phyloP scores from a whole-genome alignment of 1,140 invertebrate species.

The Lethocerus indicus region DNA sequence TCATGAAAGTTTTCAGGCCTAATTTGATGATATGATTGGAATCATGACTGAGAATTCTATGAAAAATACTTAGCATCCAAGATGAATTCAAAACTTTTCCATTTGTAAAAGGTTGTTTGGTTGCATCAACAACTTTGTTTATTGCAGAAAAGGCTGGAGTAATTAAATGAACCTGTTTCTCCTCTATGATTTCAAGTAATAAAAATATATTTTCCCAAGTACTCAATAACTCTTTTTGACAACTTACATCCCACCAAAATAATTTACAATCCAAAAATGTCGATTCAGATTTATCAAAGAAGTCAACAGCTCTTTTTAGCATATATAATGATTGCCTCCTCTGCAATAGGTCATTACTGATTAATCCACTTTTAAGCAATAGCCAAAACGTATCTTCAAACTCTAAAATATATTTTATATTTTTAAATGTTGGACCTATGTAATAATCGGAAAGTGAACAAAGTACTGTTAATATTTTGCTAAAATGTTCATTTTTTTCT shows the following conservation, averaged over 20 bases:
- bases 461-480: constrained; percentile 2
- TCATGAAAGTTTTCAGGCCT: constrained; percentile 24
- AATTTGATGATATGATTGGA: constrained; percentile 28
- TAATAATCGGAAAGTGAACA: constrained; percentile 5
- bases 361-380: constrained; percentile 14
- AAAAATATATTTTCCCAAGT: constrained; percentile 26
- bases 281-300: constrained; percentile 10
- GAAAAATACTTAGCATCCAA: constrained; percentile 28
- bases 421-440: neutral
- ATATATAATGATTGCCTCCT: constrained; percentile 25
- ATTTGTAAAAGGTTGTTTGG: constrained; percentile 16
- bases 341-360: constrained; percentile 1
- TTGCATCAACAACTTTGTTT: constrained; percentile 20
- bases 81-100: constrained; percentile 19
- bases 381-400: constrained; percentile 13
- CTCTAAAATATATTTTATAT: constrained; percentile 1
- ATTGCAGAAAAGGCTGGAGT: constrained; percentile 29
- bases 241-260: constrained; percentile 12
- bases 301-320: constrained; percentile 22
- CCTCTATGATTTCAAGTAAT: constrained; percentile 36
- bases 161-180: constrained; percentile 40
- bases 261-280: constrained; percentile 6
- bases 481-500: neutral
- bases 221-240: constrained; percentile 9
- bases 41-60: constrained; percentile 26